Evolutionary conservation across 1,140 invertebrate genomes (phyloP), one percentile per base, ranked within the genome.

Genomic region (Leptinotarsa texana): DNA sequence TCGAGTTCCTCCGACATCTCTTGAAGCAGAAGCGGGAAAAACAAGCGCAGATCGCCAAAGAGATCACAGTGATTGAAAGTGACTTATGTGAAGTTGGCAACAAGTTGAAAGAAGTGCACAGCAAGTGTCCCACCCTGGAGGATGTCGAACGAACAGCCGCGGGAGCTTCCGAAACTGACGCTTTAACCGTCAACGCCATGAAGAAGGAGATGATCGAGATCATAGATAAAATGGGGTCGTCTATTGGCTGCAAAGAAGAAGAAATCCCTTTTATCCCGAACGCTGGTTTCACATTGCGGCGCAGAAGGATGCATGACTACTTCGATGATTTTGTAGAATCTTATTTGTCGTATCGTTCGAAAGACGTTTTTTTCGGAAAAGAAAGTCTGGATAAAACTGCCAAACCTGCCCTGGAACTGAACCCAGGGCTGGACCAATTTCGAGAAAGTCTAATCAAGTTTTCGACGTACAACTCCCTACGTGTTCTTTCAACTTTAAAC

Each of bases 301-400:
- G 93, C 80, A 90, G 93, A 75, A 87, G 94, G 74, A 92, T 97
- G 87, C 90, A 94, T 78, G 90, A 92, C 13, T 95, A 98, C 86
- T 97, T 97, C 86, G 93, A 96, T 75, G 95, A 97, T 84, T 93
- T 98, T 82, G 93, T 95, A 62, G 90, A 94, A 81, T 95, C 94
- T 82, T 98, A 97, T 84, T 94, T 96, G 81, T 89, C 90, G 18
- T 90, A 91, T 17, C 88, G 95, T 63, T 90, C 91, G 8, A 92
- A 92, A 83, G 93, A 94, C 78, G 80, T 93, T 22, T 87, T 91
- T 74, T 90, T 93, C 80, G 90, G 90, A 71, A 78, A 84, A 77
- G 78, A 79, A 65, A 82, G 80, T 18, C 76, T 75, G 33, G 82
- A 84, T 73, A 83, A 82, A 24, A 79, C 77, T 47, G 76, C 78